Evolutionary conservation across 2,797 vertebrate species (phyloP), one percentile per base, ranked within the genome.

Genomic region (Centroberyx gerrardi): DNA sequence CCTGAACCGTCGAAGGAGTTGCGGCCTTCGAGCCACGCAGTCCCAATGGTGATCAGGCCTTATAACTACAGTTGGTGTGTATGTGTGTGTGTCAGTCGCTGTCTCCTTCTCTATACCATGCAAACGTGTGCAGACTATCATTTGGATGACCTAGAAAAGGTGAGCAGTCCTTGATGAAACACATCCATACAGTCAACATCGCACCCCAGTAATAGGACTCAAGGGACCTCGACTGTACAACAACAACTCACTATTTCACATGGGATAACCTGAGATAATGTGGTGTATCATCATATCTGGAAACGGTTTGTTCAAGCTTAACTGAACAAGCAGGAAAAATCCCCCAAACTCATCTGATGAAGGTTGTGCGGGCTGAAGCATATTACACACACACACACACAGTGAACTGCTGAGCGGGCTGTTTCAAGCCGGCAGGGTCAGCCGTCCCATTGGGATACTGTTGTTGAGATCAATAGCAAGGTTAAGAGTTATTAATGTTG

Each of bases 181-280:
- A 46, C 40, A 83, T 78, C 58, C 64, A 81, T 76, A 42, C n/a
- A 10, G 62, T 76, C 74, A 38, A 67, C 28, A 52, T 68, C 56
- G 49, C 61, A 40, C 71, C 66, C 63, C 78, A 4, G 62, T 88
- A 88, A 88, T 65, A 52, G 72, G 81, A 61, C 86, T 70, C 80
- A 3, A 38, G 80, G 74, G 78, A 76, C 17, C 48, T 15, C 33
- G 70, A 62, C 15, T 15, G 48, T 44, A 69, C 40, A 82, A 28
- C 22, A 48, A 73, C 56, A 62, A 70, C 31, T 7, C 22, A 62
- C 52, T 28, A 53, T 65, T 63, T 72, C 71, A 81, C 55, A 27
- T 49, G 72, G 70, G 67, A 76, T 2, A 27, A 46, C 49, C 51
- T 13, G 62, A 63, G 33, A 63, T 36, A 17, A 22, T 0, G 9